A percentile compares a stretch with the other conserved stretches of the same genome.
These are phyloP conservation scores for Gonatopus flavifemur DNA, from an alignment of 1,140 invertebrate genomes.

Conservation along the genomic window DNA sequence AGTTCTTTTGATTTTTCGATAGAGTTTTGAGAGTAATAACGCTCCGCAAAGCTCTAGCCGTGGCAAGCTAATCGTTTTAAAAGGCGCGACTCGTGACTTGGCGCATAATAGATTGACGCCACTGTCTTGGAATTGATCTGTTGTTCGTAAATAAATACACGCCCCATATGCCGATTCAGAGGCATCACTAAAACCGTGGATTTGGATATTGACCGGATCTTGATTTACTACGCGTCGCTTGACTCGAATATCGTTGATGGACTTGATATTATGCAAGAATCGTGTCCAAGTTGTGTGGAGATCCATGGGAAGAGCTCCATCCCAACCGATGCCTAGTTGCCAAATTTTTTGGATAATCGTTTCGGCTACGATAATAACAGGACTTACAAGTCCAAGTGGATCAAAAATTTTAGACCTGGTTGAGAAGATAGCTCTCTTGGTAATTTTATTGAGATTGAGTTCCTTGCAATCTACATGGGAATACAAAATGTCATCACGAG, in stretches of 20 bases:
- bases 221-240: background rate
- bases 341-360: too few relatives aligned
- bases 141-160: constrained; percentile 20
- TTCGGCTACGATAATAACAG: too few relatives aligned
- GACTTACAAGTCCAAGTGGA: too few relatives aligned
- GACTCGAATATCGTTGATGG: background rate
- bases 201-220: background rate
- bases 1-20: too few relatives aligned
- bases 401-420: constrained; percentile 17
- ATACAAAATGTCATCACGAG: constrained; percentile 5
- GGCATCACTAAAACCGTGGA: constrained; percentile 29
- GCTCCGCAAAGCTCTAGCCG: constrained; percentile 17
- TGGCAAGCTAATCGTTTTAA: constrained; percentile 18
- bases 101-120: constrained; percentile 20
- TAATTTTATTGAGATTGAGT: background rate
- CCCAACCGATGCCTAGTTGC: constrained; percentile 15
- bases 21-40: background rate
- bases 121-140: background rate
- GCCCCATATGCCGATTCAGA: constrained; percentile 25
- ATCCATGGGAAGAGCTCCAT: background rate
- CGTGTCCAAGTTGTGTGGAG: background rate
- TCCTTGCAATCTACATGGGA: background rate
- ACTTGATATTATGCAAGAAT: background rate
- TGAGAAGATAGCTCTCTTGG: constrained; percentile 15
- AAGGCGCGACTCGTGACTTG: constrained; percentile 31